Evolutionary conservation across 2,113 vertebrate species (phyloP).

Genomic region (Malurus cyaneus): DNA sequence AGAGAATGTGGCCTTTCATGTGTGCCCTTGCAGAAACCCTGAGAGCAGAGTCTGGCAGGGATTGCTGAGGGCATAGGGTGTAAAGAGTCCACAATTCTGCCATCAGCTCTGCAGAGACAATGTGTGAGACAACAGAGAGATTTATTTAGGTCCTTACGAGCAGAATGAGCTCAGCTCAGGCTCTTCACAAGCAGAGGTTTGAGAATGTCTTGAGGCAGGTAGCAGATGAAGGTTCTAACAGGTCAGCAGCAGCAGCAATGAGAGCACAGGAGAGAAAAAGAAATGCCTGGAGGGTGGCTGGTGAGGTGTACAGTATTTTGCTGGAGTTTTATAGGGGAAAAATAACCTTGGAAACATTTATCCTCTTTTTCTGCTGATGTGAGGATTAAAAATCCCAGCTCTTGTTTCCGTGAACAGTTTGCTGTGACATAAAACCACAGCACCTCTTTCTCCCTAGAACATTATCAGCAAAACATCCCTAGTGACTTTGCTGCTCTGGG

Average conservation of each 20-base stretch:
- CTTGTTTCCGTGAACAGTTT: background rate
- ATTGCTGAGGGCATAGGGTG: background rate
- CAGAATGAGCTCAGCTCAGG: background rate
- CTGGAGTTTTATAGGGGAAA: background rate
- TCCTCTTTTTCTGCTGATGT: background rate
- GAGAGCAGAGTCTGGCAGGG: background rate
- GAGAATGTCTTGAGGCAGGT: background rate
- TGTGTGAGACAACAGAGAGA: background rate
- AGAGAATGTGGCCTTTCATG: background rate
- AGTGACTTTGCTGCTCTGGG: background rate
- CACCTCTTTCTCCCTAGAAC: background rate
- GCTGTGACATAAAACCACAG: background rate
- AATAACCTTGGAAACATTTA: background rate
- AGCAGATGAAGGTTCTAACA: background rate
- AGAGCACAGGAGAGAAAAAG: background rate
- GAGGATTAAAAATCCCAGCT: background rate
- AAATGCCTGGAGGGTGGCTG: background rate
- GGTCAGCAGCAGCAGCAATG: background rate
- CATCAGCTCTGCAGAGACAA: constrained; percentile 9
- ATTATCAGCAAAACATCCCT: background rate
- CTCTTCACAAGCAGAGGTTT: background rate
- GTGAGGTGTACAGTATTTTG: background rate
- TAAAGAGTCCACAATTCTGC: background rate
- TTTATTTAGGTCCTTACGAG: background rate
- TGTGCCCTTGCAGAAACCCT: background rate